Evolutionary conservation across 1,140 invertebrate species (phyloP).

Genomic region (Plectus sambesii): DNA sequence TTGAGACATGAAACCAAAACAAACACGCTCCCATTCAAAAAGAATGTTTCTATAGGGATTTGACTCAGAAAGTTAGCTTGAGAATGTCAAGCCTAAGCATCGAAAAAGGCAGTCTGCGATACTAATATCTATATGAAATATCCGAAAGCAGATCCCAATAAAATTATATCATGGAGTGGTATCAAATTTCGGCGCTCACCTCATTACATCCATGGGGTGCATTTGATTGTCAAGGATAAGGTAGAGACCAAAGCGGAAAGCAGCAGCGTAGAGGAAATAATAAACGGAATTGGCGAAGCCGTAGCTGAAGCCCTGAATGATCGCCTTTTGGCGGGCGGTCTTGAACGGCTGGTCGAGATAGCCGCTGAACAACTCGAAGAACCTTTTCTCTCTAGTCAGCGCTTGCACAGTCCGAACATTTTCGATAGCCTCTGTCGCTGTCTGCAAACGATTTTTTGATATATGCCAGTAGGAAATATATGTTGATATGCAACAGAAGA

Average conservation of each 20-base stretch:
- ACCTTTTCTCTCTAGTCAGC: constrained; percentile 23
- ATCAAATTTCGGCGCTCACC: constrained; percentile 12
- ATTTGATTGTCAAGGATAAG: constrained; percentile 42
- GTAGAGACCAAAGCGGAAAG: constrained; percentile 49
- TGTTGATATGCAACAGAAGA: too few species aligned
- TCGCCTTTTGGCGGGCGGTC: too few species aligned
- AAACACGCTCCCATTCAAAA: too few species aligned
- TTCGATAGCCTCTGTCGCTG: constrained; percentile 36
- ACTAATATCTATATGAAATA: too few species aligned
- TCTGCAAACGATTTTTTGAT: constrained; percentile 14
- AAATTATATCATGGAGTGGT: not conserved
- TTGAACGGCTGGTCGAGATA: too few species aligned
- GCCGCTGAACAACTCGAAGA: constrained; percentile 22
- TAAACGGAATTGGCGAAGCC: constrained; percentile 45
- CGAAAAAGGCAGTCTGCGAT: too few species aligned
- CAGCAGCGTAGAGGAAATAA: constrained; percentile 48
- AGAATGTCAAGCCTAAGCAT: too few species aligned
- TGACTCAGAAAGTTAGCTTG: too few species aligned
- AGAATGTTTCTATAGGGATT: too few species aligned
- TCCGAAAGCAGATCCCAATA: too few species aligned
- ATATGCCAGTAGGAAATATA: too few species aligned
- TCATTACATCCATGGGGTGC: constrained; percentile 34
- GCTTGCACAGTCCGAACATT: constrained; percentile 39
- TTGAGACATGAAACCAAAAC: too few species aligned
- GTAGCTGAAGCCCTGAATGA: constrained; percentile 19